Evolutionary conservation across 2,113 vertebrate genomes (phyloP).

Genomic region (Malurus cyaneus): DNA sequence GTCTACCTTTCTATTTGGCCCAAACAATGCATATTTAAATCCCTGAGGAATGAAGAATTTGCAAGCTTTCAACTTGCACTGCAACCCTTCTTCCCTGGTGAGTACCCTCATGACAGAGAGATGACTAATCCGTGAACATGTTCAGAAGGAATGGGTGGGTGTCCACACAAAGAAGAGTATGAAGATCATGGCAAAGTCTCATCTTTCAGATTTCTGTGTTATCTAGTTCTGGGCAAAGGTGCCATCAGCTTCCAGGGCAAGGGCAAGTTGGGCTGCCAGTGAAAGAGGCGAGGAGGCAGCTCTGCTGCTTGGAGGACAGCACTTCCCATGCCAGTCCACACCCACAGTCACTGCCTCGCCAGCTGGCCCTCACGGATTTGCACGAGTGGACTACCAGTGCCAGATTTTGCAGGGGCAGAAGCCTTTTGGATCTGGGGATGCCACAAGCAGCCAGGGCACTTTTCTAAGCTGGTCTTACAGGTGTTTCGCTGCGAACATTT

Average conservation of each 20-base stretch:
- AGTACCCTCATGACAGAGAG: not conserved
- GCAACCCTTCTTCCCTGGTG: not conserved
- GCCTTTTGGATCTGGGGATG: not conserved
- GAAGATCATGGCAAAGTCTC: not conserved
- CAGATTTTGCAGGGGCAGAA: not conserved
- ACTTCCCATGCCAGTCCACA: not conserved
- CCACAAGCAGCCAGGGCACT: not conserved
- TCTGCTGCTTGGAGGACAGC: not conserved
- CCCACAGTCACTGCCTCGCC: not conserved
- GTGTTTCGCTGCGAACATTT: not conserved
- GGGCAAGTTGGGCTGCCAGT: not conserved
- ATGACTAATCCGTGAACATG: not conserved
- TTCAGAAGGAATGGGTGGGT: not conserved
- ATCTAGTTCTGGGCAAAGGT: not conserved
- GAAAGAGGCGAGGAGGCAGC: not conserved
- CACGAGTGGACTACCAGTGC: no score
- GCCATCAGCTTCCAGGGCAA: not conserved
- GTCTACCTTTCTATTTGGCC: not conserved
- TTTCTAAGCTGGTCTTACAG: not conserved
- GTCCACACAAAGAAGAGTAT: not conserved
- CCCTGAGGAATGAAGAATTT: not conserved
- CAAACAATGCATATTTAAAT: not conserved
- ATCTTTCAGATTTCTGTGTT: not conserved
- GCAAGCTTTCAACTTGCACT: not conserved
- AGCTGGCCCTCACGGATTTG: fast-evolving